Evolutionary conservation across 2,113 vertebrate species (phyloP), one percentile per base, ranked within the genome.

Genomic region (Melospiza melodia): DNA sequence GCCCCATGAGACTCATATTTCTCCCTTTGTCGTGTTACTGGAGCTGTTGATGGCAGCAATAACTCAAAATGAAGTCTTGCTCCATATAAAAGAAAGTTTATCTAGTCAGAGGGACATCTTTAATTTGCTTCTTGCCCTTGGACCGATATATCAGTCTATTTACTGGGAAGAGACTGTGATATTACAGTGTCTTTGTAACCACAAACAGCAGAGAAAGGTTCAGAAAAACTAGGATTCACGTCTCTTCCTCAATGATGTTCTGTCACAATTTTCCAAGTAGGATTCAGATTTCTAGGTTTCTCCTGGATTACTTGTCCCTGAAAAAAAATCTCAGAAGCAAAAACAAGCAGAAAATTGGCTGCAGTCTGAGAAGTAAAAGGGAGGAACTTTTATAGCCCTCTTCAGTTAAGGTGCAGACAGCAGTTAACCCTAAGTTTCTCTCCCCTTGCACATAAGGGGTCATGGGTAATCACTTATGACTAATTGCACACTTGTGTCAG

Each of bases 391-490:
- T 91, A 73, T 22, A 81, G 61, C 78, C 89, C 94, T 95, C 92
- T 95, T 91, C 81, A 81, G 68, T 48, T 57, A 61, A 96, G 84
- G 80, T 85, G 51, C 54, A 84, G 94, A 94, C 93, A 96, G 92
- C 93, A 95, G 90, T 95, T 96, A 96, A 93, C 96, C 88, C 91
- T 91, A 84, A 92, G 39, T 89, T 81, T 95, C 69, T 37, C 67
- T 90, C 61, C 65, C 86, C 62, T 68, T 68, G 72, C 82, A 87
- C 63, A 79, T 74, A 93, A 93, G 67, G 75, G 77, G 94, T 97
- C 96, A 96, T 96, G 96, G 96, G 95, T 94, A 97, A 97, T 97
- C 97, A 95, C 92, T 98, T 97, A 97, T 95, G 95, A 96, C 97
- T 97, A 97, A 98, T 97, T 97, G 89, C 89, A 97, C 95, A 91